Evolutionary conservation across 2,888 invertebrate species (phyloP).

Genomic region (Microplitis manilae): DNA sequence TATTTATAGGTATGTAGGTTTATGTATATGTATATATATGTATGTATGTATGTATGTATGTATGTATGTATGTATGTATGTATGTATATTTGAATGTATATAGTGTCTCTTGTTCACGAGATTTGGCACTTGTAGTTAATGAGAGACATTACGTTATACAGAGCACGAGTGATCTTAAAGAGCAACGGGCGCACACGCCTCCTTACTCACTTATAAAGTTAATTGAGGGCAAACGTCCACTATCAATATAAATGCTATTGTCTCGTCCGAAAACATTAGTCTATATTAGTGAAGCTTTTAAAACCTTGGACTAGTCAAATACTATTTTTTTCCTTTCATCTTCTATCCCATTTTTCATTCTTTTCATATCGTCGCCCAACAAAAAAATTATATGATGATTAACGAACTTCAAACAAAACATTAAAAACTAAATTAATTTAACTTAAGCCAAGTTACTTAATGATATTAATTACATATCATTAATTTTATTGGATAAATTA

Average conservation of each 20-base stretch:
- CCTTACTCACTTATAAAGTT: constrained; percentile 72
- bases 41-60: neutral
- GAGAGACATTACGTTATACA: constrained; percentile 44
- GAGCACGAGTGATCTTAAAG: constrained; percentile 42
- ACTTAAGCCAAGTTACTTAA: neutral
- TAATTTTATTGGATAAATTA: neutral
- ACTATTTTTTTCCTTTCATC: neutral
- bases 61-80: neutral
- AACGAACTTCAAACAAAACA: constrained; percentile 5
- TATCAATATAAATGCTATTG: constrained; percentile 58
- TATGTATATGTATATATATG: neutral
- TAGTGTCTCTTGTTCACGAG: constrained; percentile 33
- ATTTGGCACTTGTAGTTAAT: constrained; percentile 55
- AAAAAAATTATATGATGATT: constrained; percentile 3
- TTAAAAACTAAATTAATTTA: neutral
- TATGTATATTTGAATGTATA: neutral
- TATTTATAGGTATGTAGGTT: neutral
- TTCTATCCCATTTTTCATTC: neutral
- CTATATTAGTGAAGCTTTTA: constrained; percentile 30
- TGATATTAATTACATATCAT: neutral
- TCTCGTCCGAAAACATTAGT: constrained; percentile 67
- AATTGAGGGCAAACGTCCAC: constrained; percentile 72
- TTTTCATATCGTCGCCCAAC: neutral
- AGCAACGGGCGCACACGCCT: constrained; percentile 67
- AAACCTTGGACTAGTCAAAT: constrained; percentile 23